Base-by-base conservation (phyloP, 2,888 invertebrate genomes). In the Parthenolecanium corni region DNA sequence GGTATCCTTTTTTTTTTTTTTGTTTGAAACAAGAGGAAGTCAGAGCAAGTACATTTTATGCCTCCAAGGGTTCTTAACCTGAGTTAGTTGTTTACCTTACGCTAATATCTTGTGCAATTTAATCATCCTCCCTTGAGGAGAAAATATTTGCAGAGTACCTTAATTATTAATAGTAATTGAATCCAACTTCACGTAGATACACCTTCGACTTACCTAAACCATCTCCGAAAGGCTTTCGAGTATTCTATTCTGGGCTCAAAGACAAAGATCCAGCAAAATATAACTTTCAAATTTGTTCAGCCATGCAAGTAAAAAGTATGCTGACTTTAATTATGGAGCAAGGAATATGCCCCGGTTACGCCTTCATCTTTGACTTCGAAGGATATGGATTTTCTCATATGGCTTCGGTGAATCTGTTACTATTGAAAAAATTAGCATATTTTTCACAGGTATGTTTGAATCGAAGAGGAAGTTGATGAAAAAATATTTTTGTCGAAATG, bases 401-500 rank as follows among this genome's bases (percentile, higher is more conserved):
- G 3, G 62, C 67, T 12, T 64, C 65, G 4, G 54, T 66, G n/a
- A 64, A 57, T 31, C 44, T 69, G 9, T 64, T 67, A 6, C 36
- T 65, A 16, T 57, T 67, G 18, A 56, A 65, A 25, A 65, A 64
- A 57, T 64, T 67, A 23, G 40, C 68, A n/a, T 46, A 53, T 44
- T 68, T 58, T 24, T 62, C 66, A 14, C 69, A 69, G 66, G 69
- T 69, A 31, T 31, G 9, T n/a, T n/a, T n/a, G n/a, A n/a, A n/a
- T n/a, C n/a, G n/a, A n/a, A n/a, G n/a, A n/a, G n/a, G n/a, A n/a
- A n/a, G n/a, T n/a, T n/a, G n/a, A n/a, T n/a, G n/a, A n/a, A n/a
- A n/a, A n/a, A n/a, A n/a, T n/a, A n/a, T n/a, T n/a, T n/a, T n/a
- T n/a, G n/a, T n/a, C n/a, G n/a, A n/a, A n/a, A n/a, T n/a, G n/a